Conservation (phyloP, 2,888 invertebrate species). For the Lycaena phlaeas region DNA sequence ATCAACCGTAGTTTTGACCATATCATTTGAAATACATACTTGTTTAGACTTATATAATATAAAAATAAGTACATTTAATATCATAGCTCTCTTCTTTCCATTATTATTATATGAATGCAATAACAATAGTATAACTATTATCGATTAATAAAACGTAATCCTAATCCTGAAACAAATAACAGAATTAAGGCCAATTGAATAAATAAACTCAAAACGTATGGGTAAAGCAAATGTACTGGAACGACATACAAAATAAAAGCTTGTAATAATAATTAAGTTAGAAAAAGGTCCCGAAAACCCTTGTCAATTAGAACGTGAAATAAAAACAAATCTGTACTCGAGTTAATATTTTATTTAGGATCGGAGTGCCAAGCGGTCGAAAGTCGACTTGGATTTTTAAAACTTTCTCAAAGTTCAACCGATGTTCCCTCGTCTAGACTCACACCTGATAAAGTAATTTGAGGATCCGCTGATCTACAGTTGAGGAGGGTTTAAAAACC, state of each 20-base stretch:
- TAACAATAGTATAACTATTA: too few species aligned
- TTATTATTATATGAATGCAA: too few species aligned
- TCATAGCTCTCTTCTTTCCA: too few species aligned
- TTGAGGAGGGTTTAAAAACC: constrained; percentile 58
- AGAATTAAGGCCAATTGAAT: too few species aligned
- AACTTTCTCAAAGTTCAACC: constrained; percentile 57
- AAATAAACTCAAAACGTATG: too few species aligned
- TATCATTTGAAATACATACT: too few species aligned
- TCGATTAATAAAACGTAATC: too few species aligned
- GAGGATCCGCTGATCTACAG: constrained; percentile 64
- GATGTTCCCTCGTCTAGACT: constrained; percentile 46
- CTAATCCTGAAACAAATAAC: too few species aligned
- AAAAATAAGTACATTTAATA: too few species aligned
- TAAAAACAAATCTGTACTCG: constrained; percentile 44
- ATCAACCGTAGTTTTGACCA: too few species aligned
- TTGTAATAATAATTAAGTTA: neutral
- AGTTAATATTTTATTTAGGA: constrained; percentile 60
- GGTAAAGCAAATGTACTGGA: too few species aligned
- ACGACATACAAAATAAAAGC: neutral
- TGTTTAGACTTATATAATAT: too few species aligned
- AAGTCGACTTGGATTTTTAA: constrained; percentile 70
- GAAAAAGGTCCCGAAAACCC: constrained; percentile 40
- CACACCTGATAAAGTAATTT: constrained; percentile 67
- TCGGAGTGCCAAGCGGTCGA: constrained; percentile 31
- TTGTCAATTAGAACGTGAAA: constrained; percentile 54